Conservation (phyloP, 2,113 vertebrate species). For the Rhadina sibilatrix region DNA sequence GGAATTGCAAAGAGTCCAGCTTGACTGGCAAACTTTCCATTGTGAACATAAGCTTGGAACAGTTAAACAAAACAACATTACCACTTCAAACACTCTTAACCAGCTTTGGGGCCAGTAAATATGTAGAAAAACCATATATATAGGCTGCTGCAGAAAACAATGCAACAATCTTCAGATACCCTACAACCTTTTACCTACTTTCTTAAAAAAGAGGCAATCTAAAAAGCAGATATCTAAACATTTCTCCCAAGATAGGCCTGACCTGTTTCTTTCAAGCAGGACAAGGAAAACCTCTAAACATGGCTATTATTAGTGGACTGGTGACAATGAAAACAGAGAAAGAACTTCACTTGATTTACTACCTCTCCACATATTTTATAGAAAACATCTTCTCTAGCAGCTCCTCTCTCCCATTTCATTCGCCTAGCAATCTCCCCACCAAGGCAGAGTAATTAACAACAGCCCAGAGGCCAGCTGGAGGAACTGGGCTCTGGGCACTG, state of each 20-base stretch:
- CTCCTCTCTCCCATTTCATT: neutral
- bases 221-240: conserved; percentile 3
- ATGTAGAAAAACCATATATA: fast-evolving
- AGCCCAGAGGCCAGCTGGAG: conserved; percentile 41
- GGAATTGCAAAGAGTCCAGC: neutral
- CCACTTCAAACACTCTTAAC: neutral
- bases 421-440: neutral
- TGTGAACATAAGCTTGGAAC: neutral
- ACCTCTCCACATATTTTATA: conserved; percentile 14
- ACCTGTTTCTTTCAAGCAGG: conserved; percentile 26
- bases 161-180: neutral
- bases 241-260: conserved; percentile 13
- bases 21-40: neutral
- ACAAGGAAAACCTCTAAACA: conserved; percentile 59
- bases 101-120: neutral
- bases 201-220: neutral
- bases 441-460: conserved; percentile 70
- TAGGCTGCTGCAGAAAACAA: neutral
- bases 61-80: neutral
- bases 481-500: neutral
- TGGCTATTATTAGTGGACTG: conserved; percentile 24
- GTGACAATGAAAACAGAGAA: conserved; percentile 58
- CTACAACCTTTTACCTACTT: neutral
- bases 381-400: neutral
- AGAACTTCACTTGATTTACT: conserved; percentile 41